phyloP scores from a whole-genome alignment of 2,797 vertebrate genomes.

The Prionace glauca region DNA sequence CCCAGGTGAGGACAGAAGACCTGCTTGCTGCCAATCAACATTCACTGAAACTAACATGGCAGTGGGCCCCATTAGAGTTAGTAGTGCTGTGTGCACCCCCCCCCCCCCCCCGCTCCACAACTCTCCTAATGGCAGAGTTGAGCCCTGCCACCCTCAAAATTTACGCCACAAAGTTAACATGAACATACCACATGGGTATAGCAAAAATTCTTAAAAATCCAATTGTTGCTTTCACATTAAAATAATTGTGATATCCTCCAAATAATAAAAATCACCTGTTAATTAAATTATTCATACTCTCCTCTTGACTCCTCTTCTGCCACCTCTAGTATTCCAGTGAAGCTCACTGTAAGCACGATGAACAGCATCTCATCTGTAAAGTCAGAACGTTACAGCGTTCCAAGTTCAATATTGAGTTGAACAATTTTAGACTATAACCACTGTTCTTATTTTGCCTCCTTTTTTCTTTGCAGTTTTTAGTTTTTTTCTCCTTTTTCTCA shows the following conservation, averaged over 20 bases:
- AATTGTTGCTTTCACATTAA: neutral
- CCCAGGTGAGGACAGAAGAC: too few relatives aligned
- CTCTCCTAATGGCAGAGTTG: too few relatives aligned
- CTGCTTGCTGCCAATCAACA: too few relatives aligned
- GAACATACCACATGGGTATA: neutral
- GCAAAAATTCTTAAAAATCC: neutral
- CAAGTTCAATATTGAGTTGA: neutral
- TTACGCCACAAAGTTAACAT: neutral
- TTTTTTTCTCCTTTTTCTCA: neutral
- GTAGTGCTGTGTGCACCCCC: too few relatives aligned
- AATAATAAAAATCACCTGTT: neutral
- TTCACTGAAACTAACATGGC: too few relatives aligned
- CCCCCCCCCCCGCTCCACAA: too few relatives aligned
- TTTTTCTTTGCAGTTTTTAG: neutral
- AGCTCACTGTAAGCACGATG: neutral
- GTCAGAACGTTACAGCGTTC: neutral
- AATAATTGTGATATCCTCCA: neutral
- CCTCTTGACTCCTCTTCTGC: neutral
- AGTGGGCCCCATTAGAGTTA: too few relatives aligned
- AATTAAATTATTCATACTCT: neutral
- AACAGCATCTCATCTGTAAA: neutral
- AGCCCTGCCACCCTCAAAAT: too few relatives aligned
- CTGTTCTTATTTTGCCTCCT: neutral
- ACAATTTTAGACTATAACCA: neutral
- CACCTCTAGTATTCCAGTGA: neutral